Evolutionary conservation across 2,113 vertebrate species (phyloP).

Genomic region (Panthera leo): DNA sequence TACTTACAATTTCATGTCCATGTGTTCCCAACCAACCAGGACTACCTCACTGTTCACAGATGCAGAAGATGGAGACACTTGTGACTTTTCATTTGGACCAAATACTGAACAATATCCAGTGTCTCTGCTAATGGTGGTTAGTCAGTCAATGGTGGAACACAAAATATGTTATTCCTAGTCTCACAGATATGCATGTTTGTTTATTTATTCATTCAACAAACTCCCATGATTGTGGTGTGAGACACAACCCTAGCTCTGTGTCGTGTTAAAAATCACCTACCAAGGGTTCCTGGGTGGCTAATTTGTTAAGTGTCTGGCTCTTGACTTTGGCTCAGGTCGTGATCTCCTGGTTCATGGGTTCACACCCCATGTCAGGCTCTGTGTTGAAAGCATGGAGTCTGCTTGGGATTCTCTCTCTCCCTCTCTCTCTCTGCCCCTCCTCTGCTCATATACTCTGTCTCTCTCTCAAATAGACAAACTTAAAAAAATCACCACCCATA

Average conservation of each 20-base stretch:
- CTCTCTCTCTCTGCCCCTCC: no score
- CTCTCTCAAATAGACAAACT: no score
- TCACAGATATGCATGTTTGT: not conserved
- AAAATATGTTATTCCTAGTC: not conserved
- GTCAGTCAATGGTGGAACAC: not conserved
- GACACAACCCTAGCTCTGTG: not conserved
- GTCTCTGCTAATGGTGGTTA: not conserved
- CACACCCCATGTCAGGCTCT: no score
- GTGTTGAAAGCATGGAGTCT: no score
- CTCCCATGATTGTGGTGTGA: not conserved
- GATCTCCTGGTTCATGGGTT: no score
- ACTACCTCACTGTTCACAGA: not conserved
- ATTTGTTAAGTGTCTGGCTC: no score
- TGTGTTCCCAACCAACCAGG: not conserved
- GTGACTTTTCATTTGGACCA: not conserved
- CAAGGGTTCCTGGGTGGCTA: no score
- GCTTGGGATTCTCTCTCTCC: no score
- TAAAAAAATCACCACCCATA: no score
- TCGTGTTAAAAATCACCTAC: constrained; percentile 7
- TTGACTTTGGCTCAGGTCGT: no score
- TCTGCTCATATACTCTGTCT: no score
- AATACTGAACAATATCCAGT: not conserved
- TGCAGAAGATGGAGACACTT: not conserved
- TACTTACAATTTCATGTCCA: not conserved
- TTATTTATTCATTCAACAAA: not conserved